A percentile compares a stretch with the other conserved stretches of the same genome.
Conservation (phyloP, 2,888 invertebrate species). For the Pandemis heparana region DNA sequence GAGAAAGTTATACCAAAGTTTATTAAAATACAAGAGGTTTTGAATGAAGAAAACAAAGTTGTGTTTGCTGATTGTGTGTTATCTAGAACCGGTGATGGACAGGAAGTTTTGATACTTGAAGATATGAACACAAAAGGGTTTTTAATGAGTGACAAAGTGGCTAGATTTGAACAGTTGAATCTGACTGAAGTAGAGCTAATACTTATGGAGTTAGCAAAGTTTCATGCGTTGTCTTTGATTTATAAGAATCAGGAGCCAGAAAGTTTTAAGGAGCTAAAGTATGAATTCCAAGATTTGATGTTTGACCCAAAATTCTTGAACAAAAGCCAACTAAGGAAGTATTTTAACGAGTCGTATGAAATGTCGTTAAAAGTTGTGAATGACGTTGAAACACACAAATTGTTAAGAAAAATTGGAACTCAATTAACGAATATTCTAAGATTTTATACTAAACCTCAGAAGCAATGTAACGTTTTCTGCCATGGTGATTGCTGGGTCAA, state of each 20-base stretch:
- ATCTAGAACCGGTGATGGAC: slow-evolving; percentile 58
- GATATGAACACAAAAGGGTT: slow-evolving; percentile 67
- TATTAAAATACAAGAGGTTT: slow-evolving; percentile 57
- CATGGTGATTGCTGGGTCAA: slow-evolving; percentile 79
- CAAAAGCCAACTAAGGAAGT: slow-evolving; percentile 68
- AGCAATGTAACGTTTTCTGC: slow-evolving; percentile 67
- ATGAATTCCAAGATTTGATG: slow-evolving; percentile 65
- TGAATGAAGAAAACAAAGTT: slow-evolving; percentile 56
- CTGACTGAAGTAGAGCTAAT: slow-evolving; percentile 59
- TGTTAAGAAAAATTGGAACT: slow-evolving; percentile 56
- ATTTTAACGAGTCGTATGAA: slow-evolving; percentile 70
- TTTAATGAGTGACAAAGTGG: slow-evolving; percentile 58
- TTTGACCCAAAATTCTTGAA: slow-evolving; percentile 68
- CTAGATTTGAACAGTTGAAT: slow-evolving; percentile 59
- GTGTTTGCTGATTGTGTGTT: slow-evolving; percentile 65
- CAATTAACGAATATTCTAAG: slow-evolving; percentile 65
- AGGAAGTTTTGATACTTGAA: slow-evolving; percentile 72
- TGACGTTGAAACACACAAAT: slow-evolving; percentile 58
- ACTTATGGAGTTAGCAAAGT: slow-evolving; percentile 69
- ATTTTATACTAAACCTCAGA: slow-evolving; percentile 59
- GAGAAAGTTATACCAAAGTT: slow-evolving; percentile 62
- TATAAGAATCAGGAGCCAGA: slow-evolving; percentile 56
- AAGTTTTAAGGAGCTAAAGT: slow-evolving; percentile 53
- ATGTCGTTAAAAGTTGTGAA: slow-evolving; percentile 63
- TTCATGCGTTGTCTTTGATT: slow-evolving; percentile 71